Evolutionary conservation across 2,888 invertebrate species (phyloP).

Genomic region (Microdon myrmicae): DNA sequence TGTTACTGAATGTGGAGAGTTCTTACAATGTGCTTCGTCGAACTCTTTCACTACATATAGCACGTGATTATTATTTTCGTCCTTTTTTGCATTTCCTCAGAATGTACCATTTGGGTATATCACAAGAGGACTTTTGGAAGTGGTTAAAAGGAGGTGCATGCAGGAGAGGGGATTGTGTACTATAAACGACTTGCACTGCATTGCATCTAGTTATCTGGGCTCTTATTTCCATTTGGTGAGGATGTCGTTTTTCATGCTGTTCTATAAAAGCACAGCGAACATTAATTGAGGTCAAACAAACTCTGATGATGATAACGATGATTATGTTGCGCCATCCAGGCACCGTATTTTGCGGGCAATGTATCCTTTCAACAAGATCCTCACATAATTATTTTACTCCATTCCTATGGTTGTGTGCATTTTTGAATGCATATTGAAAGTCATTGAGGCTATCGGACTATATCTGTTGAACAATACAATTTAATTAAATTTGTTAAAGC

Average conservation of each 20-base stretch:
- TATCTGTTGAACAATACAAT: no score
- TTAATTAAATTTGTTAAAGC: no score
- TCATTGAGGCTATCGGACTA: no score
- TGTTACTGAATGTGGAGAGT: no score
- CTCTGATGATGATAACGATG: slow-evolving; percentile 32
- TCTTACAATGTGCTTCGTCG: no score
- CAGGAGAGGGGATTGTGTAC: slow-evolving; percentile 1
- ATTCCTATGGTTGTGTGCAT: no score
- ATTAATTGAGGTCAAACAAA: slow-evolving; percentile 49
- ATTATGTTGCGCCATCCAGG: no score
- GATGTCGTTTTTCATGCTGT: slow-evolving; percentile 15
- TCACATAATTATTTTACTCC: no score
- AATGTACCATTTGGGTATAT: slow-evolving; percentile 27
- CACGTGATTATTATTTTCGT: neutral
- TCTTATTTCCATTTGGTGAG: slow-evolving; percentile 30
- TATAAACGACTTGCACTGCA: slow-evolving; percentile 24
- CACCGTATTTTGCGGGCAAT: no score
- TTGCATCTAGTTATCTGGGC: slow-evolving; percentile 28
- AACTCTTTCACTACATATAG: no score
- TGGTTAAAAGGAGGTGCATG: slow-evolving; percentile 3
- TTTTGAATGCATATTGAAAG: no score
- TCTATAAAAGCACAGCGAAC: slow-evolving; percentile 24
- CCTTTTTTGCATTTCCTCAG: slow-evolving; percentile 2
- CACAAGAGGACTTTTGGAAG: slow-evolving; percentile 9
- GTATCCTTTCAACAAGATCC: no score